phyloP scores from a whole-genome alignment of 2,888 invertebrate species.

The Macaria liturata region DNA sequence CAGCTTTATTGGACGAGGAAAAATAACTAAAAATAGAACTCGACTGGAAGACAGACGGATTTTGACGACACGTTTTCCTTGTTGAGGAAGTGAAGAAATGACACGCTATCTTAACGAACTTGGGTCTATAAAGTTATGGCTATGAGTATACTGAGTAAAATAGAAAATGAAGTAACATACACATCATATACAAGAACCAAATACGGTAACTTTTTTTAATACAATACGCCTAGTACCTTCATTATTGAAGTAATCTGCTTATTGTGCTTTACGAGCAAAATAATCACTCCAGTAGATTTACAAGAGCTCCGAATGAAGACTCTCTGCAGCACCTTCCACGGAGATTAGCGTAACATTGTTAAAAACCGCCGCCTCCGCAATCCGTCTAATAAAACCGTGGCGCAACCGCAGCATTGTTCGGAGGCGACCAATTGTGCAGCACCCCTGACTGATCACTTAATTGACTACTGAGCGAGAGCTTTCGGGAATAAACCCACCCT shows the following conservation, averaged over 20 bases:
- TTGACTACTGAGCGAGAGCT: conserved; percentile 76
- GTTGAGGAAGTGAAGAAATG: conserved; percentile 23
- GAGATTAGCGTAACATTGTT: conserved; percentile 49
- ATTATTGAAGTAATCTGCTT: background rate
- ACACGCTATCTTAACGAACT: no score
- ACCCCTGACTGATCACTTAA: conserved; percentile 81
- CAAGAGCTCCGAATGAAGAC: no score
- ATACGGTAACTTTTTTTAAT: no score
- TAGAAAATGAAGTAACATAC: no score
- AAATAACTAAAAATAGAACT: conserved; percentile 32
- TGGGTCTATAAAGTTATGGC: no score
- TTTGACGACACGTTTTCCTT: conserved; percentile 24
- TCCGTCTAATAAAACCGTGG: conserved; percentile 64
- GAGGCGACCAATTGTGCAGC: conserved; percentile 80
- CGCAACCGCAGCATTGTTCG: conserved; percentile 65
- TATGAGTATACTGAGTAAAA: no score
- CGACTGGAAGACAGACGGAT: conserved; percentile 23
- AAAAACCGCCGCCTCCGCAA: conserved; percentile 61
- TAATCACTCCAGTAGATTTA: background rate
- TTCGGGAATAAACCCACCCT: conserved; percentile 50
- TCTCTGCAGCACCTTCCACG: conserved; percentile 21
- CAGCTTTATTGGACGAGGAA: conserved; percentile 36
- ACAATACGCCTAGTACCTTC: background rate
- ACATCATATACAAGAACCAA: no score
- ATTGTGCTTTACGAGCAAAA: background rate